These are phyloP conservation scores for Rhinatrema bivittatum DNA, from an alignment of 2,797 vertebrate genomes.

Conservation along the genomic window DNA sequence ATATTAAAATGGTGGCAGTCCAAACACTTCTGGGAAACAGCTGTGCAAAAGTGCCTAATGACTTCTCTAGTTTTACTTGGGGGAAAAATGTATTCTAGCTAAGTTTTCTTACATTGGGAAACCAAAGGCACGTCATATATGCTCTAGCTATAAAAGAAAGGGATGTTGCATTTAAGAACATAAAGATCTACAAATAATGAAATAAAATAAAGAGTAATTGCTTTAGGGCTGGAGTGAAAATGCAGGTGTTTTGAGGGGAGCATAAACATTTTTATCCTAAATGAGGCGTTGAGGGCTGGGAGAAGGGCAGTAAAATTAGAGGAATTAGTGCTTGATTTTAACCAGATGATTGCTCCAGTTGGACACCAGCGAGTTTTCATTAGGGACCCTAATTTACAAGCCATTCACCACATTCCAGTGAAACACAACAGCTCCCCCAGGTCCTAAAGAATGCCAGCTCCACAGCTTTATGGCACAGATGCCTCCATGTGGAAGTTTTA, in stretches of 20 bases:
- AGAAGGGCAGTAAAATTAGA: slow-evolving; percentile 89
- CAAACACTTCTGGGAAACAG: slow-evolving; percentile 30
- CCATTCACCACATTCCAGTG: slow-evolving; percentile 85
- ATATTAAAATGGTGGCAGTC: slow-evolving; percentile 32
- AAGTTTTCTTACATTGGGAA: slow-evolving; percentile 23
- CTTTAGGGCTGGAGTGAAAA: slow-evolving; percentile 68
- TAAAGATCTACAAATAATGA: slow-evolving; percentile 39
- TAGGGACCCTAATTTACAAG: slow-evolving; percentile 97
- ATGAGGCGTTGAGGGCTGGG: slow-evolving; percentile 88
- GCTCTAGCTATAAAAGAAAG: slow-evolving; percentile 30
- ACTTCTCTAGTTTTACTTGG: neutral
- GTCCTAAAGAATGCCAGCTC: slow-evolving; percentile 57
- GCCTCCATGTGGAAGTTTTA: slow-evolving; percentile 21
- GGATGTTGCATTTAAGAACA: slow-evolving; percentile 39
- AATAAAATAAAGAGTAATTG: slow-evolving; percentile 54
- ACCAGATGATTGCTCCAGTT: slow-evolving; percentile 98
- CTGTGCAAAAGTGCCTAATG: slow-evolving; percentile 24
- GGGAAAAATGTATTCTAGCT: neutral
- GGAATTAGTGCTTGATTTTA: slow-evolving; percentile 98
- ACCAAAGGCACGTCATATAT: slow-evolving; percentile 21
- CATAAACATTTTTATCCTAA: slow-evolving; percentile 87
- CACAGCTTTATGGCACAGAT: slow-evolving; percentile 40
- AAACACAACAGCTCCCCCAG: slow-evolving; percentile 47
- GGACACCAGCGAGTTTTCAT: slow-evolving; percentile 93
- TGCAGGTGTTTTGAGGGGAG: slow-evolving; percentile 89